Evolutionary conservation across 2,113 vertebrate genomes (phyloP).

Genomic region (Chaenogobius annularis): DNA sequence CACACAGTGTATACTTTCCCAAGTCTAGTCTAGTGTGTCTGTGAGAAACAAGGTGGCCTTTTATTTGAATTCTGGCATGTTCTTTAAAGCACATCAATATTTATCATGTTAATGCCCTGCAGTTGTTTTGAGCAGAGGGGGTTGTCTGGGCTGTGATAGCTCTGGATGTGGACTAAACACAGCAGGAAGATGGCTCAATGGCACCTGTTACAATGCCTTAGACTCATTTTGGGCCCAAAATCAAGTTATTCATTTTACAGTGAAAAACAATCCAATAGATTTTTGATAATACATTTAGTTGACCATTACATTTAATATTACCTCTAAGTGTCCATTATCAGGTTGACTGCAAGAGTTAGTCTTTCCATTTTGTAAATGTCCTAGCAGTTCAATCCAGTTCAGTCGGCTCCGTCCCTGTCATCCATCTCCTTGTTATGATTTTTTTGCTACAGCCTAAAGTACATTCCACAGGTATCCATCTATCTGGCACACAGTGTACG

Average conservation of each 20-base stretch:
- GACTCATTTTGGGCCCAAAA: background rate
- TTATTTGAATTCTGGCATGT: background rate
- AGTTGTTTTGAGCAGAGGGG: background rate
- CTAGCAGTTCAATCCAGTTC: background rate
- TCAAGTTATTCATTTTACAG: no score
- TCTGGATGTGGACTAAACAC: background rate
- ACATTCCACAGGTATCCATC: no score
- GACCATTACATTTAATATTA: no score
- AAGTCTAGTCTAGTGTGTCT: background rate
- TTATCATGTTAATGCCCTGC: background rate
- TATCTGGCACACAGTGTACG: slow-evolving; percentile 31
- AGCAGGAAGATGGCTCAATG: background rate
- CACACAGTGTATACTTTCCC: background rate
- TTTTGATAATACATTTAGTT: no score
- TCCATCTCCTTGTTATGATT: no score
- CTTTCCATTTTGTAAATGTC: no score
- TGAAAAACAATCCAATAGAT: no score
- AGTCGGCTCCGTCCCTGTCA: background rate
- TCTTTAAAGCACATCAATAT: background rate
- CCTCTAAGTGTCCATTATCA: no score
- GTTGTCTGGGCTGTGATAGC: background rate
- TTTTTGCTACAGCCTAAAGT: no score
- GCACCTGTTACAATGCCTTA: background rate
- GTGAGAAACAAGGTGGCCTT: background rate
- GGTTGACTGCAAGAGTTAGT: no score